These are phyloP conservation scores for Harlomillsia oculata DNA, from an alignment of 1,140 invertebrate genomes.

Conservation along the genomic window DNA sequence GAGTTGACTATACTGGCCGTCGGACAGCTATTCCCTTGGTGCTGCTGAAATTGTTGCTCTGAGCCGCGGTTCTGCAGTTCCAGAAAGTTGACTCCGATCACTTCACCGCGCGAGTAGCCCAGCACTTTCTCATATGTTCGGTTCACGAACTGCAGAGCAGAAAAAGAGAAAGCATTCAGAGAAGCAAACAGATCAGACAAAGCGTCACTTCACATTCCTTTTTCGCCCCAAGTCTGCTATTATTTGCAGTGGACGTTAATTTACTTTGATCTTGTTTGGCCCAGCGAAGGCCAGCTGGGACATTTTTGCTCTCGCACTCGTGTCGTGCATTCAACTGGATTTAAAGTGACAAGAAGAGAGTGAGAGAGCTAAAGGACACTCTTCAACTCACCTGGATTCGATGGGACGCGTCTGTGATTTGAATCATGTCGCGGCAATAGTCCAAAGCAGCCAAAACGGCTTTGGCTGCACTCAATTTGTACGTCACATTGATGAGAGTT, in stretches of 20 bases:
- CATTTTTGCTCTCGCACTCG: no score
- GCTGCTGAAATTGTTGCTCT: neutral
- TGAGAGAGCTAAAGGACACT: neutral
- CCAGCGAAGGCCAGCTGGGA: no score
- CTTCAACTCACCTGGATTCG: conserved; percentile 63
- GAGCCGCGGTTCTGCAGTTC: conserved; percentile 38
- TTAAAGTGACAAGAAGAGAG: no score
- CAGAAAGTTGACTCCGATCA: conserved; percentile 59
- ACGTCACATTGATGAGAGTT: conserved; percentile 21
- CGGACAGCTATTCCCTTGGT: conserved; percentile 4
- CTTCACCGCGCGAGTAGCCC: conserved; percentile 62
- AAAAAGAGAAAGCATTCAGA: conserved; percentile 17
- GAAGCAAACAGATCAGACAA: no score
- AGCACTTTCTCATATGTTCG: conserved; percentile 63
- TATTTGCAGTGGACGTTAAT: no score
- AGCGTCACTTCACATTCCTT: no score
- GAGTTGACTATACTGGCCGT: neutral
- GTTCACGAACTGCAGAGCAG: conserved; percentile 61
- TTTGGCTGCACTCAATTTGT: conserved; percentile 50
- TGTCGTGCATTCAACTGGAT: no score
- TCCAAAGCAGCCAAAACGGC: conserved; percentile 77
- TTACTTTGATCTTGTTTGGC: no score
- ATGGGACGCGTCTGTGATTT: conserved; percentile 73
- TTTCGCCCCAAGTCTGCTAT: no score
- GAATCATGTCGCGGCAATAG: conserved; percentile 70